These are phyloP conservation scores for Phytoseiulus persimilis DNA, from an alignment of 2,888 invertebrate species.

Conservation along the genomic window DNA sequence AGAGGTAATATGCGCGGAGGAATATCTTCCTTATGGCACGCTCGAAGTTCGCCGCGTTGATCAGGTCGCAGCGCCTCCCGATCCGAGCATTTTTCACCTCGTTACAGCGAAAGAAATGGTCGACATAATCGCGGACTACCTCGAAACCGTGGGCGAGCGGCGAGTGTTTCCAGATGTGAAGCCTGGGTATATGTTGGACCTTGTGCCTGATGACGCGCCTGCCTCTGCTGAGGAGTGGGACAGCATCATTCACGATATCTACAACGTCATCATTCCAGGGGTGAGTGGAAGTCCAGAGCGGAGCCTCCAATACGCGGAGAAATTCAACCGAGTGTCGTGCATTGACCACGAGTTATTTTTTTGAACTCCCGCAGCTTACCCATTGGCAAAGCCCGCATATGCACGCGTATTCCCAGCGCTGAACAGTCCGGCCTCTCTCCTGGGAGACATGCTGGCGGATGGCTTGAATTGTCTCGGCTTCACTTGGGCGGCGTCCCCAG, in stretches of 20 bases:
- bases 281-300: slow-evolving; percentile 55
- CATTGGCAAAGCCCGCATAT: slow-evolving; percentile 96
- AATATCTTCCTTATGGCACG: not conserved
- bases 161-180: slow-evolving; percentile 86
- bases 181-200: slow-evolving; percentile 81
- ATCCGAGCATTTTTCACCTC: slow-evolving; percentile 8
- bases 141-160: slow-evolving; percentile 77
- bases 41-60: no score
- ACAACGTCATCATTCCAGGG: slow-evolving; percentile 91
- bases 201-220: slow-evolving; percentile 79
- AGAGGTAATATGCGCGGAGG: slow-evolving; percentile 46
- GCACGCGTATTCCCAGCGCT: slow-evolving; percentile 97
- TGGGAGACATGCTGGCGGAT: slow-evolving; percentile 92
- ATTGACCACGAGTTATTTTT: not conserved
- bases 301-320: no score
- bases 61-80: no score
- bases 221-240: slow-evolving; percentile 77
- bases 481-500: slow-evolving; percentile 96
- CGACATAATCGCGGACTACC: slow-evolving; percentile 93
- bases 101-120: slow-evolving; percentile 81
- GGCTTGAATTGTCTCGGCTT: slow-evolving; percentile 88
- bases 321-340: not conserved
- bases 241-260: slow-evolving; percentile 82
- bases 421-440: slow-evolving; percentile 81
- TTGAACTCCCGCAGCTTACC: slow-evolving; percentile 57